Percentiles rank a stretch among this genome's conserved stretches.
These are phyloP conservation scores for Amphipyra berbera DNA, from an alignment of 2,888 invertebrate genomes.

Conservation along the genomic window DNA sequence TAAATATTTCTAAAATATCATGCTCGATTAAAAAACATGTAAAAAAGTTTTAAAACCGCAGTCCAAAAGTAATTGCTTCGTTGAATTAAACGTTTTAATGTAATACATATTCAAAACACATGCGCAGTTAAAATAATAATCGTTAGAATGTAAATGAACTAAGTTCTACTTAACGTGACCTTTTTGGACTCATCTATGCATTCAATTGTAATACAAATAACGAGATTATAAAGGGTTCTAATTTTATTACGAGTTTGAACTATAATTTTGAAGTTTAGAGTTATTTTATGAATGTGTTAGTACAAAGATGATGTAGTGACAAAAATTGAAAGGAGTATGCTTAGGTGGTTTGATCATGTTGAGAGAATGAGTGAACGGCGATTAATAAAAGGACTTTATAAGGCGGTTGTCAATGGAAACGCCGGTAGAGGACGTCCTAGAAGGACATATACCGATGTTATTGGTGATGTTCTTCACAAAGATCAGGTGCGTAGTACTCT, in stretches of 20 bases:
- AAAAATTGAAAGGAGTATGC: no score
- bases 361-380: no score
- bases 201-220: constrained; percentile 46
- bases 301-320: no score
- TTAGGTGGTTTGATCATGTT: no score
- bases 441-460: no score
- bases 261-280: constrained; percentile 16
- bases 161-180: constrained; percentile 36
- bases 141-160: constrained; percentile 54
- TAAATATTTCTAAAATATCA: not conserved
- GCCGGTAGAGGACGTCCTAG: no score
- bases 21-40: constrained; percentile 4
- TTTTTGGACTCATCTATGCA: constrained; percentile 25
- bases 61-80: constrained; percentile 33
- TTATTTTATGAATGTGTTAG: constrained; percentile 20
- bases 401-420: no score
- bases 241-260: constrained; percentile 37
- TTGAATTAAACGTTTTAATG: constrained; percentile 38
- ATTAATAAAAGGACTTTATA: no score
- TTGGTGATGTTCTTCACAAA: no score
- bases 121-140: constrained; percentile 41
- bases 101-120: constrained; percentile 45
- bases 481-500: no score
- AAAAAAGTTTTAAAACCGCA: constrained; percentile 24
- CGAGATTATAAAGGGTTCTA: constrained; percentile 29